Percentiles rank a stretch among this genome's conserved stretches.
Conservation (phyloP, 2,888 invertebrate genomes). For the Pinctada fucata region DNA sequence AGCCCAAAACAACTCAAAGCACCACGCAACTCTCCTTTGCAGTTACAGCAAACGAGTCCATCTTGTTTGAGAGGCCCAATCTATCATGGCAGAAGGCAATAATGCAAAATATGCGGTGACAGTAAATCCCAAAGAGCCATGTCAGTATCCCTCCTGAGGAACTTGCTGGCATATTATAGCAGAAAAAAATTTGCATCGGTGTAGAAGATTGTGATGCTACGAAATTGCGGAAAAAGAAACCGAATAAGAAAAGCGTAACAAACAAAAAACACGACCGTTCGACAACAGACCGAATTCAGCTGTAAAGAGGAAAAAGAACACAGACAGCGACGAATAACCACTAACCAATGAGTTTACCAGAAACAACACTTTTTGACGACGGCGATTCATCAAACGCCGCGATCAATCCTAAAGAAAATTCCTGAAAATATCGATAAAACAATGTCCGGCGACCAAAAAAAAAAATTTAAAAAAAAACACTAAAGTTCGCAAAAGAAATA, state of each 20-base stretch:
- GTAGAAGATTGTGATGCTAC: conserved; percentile 13
- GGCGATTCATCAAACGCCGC: too few relatives aligned
- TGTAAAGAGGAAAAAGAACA: too few relatives aligned
- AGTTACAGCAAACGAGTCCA: conserved; percentile 18
- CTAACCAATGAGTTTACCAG: too few relatives aligned
- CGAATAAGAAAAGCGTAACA: conserved; percentile 24
- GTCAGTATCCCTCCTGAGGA: conserved; percentile 24
- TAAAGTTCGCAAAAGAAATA: too few relatives aligned
- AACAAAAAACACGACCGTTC: conserved; percentile 16
- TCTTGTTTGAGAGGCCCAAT: conserved; percentile 20
- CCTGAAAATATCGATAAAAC: too few relatives aligned
- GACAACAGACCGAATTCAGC: conserved; percentile 12
- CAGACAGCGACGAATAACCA: too few relatives aligned
- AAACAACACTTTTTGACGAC: too few relatives aligned
- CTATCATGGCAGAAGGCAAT: conserved; percentile 23
- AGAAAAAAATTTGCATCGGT: conserved; percentile 27
- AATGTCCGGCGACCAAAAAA: too few relatives aligned
- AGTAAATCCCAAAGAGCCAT: conserved; percentile 35
- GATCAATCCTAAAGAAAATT: too few relatives aligned
- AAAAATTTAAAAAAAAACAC: too few relatives aligned
- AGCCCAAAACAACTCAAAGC: not conserved
- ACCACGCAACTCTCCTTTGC: conserved; percentile 24
- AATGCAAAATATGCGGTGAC: conserved; percentile 28
- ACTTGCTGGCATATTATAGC: conserved; percentile 40
- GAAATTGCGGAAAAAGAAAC: conserved; percentile 7